phyloP scores from a whole-genome alignment of 2,113 vertebrate species.

The Parotia lawesii region DNA sequence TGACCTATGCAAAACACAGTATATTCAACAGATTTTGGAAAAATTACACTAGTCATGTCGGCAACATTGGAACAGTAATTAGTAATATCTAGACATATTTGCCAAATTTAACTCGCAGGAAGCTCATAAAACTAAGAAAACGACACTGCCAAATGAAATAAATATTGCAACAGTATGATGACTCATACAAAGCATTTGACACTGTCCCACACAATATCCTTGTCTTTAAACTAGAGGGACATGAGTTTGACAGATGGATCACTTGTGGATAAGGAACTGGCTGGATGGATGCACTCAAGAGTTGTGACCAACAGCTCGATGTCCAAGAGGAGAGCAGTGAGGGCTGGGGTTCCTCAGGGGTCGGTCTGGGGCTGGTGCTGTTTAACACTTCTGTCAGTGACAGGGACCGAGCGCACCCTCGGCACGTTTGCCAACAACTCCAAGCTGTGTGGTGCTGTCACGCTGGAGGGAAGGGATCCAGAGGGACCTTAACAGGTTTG shows the following conservation, averaged over 20 bases:
- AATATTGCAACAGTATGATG: neutral
- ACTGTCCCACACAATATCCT: neutral
- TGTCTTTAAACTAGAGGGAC: neutral
- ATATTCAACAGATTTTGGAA: neutral
- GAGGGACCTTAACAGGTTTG: neutral
- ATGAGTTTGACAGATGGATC: neutral
- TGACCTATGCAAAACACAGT: neutral
- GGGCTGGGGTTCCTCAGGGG: neutral
- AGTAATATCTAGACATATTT: neutral
- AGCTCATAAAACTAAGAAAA: neutral
- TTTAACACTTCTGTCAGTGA: neutral
- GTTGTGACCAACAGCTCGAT: rapidly evolving
- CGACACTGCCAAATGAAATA: neutral
- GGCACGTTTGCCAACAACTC: rapidly evolving
- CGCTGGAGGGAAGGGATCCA: neutral
- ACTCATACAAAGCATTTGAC: neutral
- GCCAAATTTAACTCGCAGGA: neutral
- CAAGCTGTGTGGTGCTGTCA: neutral
- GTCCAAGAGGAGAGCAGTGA: neutral
- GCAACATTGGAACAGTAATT: neutral
- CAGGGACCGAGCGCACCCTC: rapidly evolving
- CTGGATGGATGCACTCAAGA: neutral
- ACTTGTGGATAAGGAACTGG: neutral
- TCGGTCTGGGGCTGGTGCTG: rapidly evolving
- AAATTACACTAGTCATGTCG: neutral